These are phyloP conservation scores for Mugil cephalus DNA, from an alignment of 2,113 vertebrate genomes.

Conservation along the genomic window DNA sequence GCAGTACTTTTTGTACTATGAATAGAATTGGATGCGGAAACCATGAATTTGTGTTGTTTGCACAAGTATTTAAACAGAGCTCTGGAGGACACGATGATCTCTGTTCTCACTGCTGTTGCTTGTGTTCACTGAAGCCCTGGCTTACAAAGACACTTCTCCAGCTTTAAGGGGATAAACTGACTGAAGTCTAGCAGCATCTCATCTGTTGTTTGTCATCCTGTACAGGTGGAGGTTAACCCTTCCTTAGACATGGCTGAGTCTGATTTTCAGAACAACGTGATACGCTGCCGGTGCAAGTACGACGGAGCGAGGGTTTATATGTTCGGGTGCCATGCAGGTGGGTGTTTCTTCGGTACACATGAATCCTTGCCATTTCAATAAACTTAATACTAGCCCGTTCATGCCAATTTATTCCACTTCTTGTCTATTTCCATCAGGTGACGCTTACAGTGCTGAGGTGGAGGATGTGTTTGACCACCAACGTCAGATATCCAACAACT, in stretches of 20 bases:
- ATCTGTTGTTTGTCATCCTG: not conserved
- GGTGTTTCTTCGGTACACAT: not conserved
- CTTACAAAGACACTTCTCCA: not conserved
- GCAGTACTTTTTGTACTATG: too few species aligned
- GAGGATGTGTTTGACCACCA: slow-evolving; percentile 91
- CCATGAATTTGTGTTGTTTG: not conserved
- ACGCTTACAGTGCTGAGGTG: slow-evolving; percentile 85
- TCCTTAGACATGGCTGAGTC: slow-evolving; percentile 95
- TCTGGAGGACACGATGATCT: not conserved
- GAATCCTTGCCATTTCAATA: not conserved
- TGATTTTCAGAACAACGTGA: slow-evolving; percentile 95
- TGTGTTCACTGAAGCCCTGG: not conserved
- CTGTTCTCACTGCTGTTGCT: too few species aligned
- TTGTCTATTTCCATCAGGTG: slow-evolving; percentile 80
- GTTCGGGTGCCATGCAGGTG: slow-evolving; percentile 93
- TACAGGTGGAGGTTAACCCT: slow-evolving; percentile 95
- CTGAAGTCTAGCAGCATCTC: not conserved
- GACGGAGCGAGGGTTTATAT: slow-evolving; percentile 93
- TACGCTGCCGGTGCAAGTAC: slow-evolving; percentile 95
- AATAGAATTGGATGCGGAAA: too few species aligned
- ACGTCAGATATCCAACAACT: slow-evolving; percentile 91
- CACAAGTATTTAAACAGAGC: not conserved
- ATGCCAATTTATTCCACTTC: not conserved
- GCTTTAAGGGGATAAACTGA: not conserved
- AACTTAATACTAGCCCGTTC: accelerated